Evolutionary conservation across 2,888 invertebrate species (phyloP).

Genomic region (Altica lythri): DNA sequence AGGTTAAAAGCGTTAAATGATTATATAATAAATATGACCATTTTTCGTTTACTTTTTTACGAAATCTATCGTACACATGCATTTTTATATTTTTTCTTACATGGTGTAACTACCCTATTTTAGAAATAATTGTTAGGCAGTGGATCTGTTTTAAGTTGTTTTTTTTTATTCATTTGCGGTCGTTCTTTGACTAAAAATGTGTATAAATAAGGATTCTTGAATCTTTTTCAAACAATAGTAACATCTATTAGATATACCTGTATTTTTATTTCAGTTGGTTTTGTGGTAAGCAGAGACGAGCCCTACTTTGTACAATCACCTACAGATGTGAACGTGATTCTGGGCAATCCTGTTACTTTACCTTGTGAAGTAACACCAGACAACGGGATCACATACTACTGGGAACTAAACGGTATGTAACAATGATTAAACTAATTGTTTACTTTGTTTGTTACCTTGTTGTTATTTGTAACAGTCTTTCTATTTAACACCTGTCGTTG

Average conservation of each 20-base stretch:
- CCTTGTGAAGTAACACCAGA: conserved; percentile 54
- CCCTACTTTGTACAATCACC: conserved; percentile 54
- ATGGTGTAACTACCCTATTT: no score
- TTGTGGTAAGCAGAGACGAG: conserved; percentile 41
- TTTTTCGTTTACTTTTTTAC: no score
- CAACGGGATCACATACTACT: conserved; percentile 53
- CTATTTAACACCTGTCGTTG: not conserved
- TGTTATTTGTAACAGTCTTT: not conserved
- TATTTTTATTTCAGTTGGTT: conserved; percentile 21
- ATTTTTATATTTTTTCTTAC: no score
- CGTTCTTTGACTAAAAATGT: no score
- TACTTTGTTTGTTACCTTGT: conserved; percentile 3
- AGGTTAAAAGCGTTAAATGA: no score
- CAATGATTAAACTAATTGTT: conserved; percentile 6
- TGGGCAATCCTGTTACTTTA: conserved; percentile 52
- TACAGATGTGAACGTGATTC: conserved; percentile 51
- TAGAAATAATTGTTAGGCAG: no score
- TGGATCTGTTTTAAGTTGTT: no score
- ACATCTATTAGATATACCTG: not conserved
- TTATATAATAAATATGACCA: no score
- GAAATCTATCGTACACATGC: no score
- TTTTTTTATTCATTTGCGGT: no score
- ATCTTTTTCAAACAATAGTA: not conserved
- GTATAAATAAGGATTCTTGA: not conserved
- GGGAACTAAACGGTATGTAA: conserved; percentile 56